Percentiles rank a stretch among this genome's conserved stretches.
Conservation (phyloP, 2,888 invertebrate species). For the Mylabris sibirica region DNA sequence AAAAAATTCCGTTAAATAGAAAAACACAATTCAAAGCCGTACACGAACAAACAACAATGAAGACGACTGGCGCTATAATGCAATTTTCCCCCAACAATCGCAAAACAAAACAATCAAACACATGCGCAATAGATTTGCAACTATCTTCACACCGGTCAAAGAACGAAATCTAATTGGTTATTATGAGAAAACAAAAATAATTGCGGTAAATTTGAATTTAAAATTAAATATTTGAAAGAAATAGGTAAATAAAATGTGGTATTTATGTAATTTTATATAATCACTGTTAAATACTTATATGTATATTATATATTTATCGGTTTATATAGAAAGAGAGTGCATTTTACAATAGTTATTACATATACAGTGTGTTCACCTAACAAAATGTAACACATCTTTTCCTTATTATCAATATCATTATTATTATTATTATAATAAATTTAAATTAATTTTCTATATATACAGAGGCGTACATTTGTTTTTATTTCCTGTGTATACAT, state of each 20-base stretch:
- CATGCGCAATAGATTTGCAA: neutral
- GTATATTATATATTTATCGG: conserved; percentile 11
- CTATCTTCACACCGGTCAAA: neutral
- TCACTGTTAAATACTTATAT: conserved; percentile 34
- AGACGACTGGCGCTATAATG: neutral
- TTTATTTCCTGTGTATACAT: conserved; percentile 10
- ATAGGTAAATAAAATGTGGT: conserved; percentile 52
- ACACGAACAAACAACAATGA: neutral
- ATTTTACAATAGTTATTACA: conserved; percentile 60
- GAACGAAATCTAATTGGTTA: neutral
- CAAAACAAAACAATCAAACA: neutral
- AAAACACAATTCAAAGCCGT: neutral
- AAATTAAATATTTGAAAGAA: neutral
- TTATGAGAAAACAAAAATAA: neutral
- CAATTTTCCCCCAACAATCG: neutral
- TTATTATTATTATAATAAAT: conserved; percentile 1
- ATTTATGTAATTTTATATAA: conserved; percentile 58
- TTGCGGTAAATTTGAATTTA: neutral
- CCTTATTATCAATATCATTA: conserved; percentile 25
- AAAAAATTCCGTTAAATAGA: neutral
- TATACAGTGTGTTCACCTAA: conserved; percentile 59
- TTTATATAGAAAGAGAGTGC: conserved; percentile 57
- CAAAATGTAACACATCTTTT: conserved; percentile 46
- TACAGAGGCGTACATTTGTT: conserved; percentile 31
- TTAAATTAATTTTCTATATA: conserved; percentile 22